Evolutionary conservation across 2,888 invertebrate genomes (phyloP).

Genomic region (Parelbella ahira): DNA sequence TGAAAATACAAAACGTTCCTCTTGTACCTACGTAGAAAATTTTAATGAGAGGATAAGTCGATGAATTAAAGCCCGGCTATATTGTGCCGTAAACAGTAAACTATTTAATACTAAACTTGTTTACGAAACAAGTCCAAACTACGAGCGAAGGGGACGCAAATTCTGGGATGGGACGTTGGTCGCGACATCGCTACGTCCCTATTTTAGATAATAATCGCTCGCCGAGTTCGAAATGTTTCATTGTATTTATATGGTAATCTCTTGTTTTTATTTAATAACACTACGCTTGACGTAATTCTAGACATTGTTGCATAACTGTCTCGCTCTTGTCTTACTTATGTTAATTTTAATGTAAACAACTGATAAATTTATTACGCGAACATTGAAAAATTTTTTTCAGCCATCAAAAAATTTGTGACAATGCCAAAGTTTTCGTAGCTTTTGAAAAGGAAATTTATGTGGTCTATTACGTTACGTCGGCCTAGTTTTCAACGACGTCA

Average conservation of each 20-base stretch:
- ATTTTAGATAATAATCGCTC: constrained; percentile 44
- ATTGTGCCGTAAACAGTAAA: too few relatives aligned
- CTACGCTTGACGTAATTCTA: constrained; percentile 34
- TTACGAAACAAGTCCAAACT: too few relatives aligned
- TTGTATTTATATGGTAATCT: constrained; percentile 38
- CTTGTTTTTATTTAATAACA: constrained; percentile 42
- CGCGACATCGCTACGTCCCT: constrained; percentile 34
- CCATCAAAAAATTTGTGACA: too few relatives aligned
- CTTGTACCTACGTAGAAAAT: too few relatives aligned
- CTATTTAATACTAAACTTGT: too few relatives aligned
- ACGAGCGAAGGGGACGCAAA: constrained; percentile 7
- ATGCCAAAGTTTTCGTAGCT: constrained; percentile 9
- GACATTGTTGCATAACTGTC: constrained; percentile 28
- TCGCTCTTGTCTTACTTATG: too few relatives aligned
- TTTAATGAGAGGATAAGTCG: too few relatives aligned
- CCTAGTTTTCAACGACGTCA: constrained; percentile 42
- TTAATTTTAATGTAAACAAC: too few relatives aligned
- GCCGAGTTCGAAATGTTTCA: constrained; percentile 41
- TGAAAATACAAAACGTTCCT: too few relatives aligned
- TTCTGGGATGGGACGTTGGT: constrained; percentile 12
- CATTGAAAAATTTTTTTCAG: too few relatives aligned
- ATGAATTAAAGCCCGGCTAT: too few relatives aligned
- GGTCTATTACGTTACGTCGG: constrained; percentile 48
- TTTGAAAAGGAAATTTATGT: constrained; percentile 36
- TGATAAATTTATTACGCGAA: not conserved